Conservation (phyloP, 2,797 vertebrate genomes). For the Chaetodon trifasciatus region DNA sequence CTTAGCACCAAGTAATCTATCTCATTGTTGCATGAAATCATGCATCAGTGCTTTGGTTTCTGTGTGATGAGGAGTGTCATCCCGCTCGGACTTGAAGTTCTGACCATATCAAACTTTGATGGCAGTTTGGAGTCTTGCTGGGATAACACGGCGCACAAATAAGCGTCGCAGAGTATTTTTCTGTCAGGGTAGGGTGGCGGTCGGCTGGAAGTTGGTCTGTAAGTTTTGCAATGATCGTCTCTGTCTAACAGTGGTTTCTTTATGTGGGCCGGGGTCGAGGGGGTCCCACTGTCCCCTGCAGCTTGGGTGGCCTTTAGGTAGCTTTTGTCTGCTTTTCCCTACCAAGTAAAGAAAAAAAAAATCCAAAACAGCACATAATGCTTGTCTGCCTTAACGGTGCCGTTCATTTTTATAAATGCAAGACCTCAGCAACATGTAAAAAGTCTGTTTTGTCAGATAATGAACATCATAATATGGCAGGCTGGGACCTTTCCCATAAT, state of each 20-base stretch:
- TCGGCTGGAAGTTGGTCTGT: background rate
- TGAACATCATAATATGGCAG: background rate
- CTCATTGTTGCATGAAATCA: constrained; percentile 29
- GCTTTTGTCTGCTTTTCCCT: too few species aligned
- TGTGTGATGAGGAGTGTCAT: constrained; percentile 19
- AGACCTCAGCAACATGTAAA: background rate
- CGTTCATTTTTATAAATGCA: too few species aligned
- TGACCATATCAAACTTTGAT: constrained; percentile 12
- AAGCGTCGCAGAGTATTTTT: background rate
- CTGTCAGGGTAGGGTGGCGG: background rate
- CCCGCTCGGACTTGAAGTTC: background rate
- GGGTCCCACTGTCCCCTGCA: too few species aligned
- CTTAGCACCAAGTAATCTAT: constrained; percentile 1
- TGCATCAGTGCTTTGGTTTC: constrained; percentile 20
- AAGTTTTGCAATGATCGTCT: background rate
- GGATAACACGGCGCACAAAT: background rate
- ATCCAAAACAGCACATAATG: background rate
- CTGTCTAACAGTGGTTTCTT: background rate
- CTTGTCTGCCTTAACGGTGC: too few species aligned
- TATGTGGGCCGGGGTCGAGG: background rate
- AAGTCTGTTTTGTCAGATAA: background rate
- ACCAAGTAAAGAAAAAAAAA: background rate
- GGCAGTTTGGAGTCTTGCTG: background rate
- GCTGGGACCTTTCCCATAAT: too few species aligned
- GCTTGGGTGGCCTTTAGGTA: too few species aligned